A percentile compares a stretch with the other conserved stretches of the same genome.
These are phyloP conservation scores for Hylia prasina DNA, from an alignment of 2,113 vertebrate species.

Conservation along the genomic window DNA sequence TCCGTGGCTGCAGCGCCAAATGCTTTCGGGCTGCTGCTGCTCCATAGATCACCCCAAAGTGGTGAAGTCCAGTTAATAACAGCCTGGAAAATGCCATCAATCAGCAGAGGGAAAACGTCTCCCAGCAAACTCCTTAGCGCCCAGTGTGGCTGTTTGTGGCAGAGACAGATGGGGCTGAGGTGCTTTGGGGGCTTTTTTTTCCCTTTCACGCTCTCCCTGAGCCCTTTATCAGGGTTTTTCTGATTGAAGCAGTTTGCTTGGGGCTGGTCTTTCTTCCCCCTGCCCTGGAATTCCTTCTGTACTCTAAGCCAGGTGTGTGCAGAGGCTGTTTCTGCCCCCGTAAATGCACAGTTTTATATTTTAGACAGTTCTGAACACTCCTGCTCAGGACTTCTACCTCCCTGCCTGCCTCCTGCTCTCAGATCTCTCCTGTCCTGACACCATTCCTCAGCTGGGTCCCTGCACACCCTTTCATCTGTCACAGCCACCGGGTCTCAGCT, in stretches of 20 bases:
- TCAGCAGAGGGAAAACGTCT: conserved; percentile 45
- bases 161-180: conserved; percentile 37
- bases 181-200: background rate
- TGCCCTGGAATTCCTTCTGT: background rate
- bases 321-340: background rate
- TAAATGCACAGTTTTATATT: fast-evolving
- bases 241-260: background rate
- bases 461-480: background rate
- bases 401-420: background rate
- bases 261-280: background rate
- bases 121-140: conserved; percentile 37
- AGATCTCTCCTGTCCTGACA: background rate
- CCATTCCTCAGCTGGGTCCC: background rate
- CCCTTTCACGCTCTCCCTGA: background rate
- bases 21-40: conserved; percentile 61
- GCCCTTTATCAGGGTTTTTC: background rate
- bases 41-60: conserved; percentile 72
- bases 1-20: conserved; percentile 49
- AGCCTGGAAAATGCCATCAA: conserved; percentile 65
- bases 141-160: background rate
- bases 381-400: background rate
- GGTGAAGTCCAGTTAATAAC: conserved; percentile 70
- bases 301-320: fast-evolving
- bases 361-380: background rate
- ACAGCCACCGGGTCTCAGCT: background rate